Conservation (phyloP, 2,113 vertebrate genomes). For the Copsychus sechellarum region DNA sequence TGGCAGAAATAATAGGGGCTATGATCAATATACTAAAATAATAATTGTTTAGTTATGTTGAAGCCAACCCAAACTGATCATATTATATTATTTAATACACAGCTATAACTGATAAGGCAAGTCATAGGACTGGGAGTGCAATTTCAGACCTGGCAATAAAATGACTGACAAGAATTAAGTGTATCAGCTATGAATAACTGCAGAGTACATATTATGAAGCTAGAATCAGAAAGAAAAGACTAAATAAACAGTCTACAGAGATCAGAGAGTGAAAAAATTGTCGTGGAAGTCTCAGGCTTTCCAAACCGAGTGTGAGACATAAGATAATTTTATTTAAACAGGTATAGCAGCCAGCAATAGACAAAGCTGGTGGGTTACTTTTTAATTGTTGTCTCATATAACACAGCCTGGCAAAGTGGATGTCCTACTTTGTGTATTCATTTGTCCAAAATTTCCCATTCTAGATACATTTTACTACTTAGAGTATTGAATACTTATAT, state of each 20-base stretch:
- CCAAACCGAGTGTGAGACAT: not conserved
- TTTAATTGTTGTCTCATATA: not conserved
- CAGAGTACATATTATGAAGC: not conserved
- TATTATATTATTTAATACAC: not conserved
- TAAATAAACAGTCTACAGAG: not conserved
- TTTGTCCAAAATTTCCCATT: not conserved
- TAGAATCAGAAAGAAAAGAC: not conserved
- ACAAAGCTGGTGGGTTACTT: not conserved
- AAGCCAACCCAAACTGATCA: not conserved
- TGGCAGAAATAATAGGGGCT: not conserved
- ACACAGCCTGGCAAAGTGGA: not conserved
- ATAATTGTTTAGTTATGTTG: not conserved
- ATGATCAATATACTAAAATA: not conserved
- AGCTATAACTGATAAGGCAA: not conserved
- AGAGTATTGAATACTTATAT: not conserved
- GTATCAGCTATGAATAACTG: not conserved
- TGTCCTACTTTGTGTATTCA: not conserved
- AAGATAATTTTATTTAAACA: not conserved
- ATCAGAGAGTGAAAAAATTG: not conserved
- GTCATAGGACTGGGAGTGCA: not conserved
- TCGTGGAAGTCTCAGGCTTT: not conserved
- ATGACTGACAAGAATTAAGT: not conserved
- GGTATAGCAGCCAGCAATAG: not conserved
- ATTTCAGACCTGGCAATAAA: not conserved
- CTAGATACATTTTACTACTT: not conserved